Evolutionary conservation across 2,113 vertebrate species (phyloP), one percentile per base, ranked within the genome.

Genomic region (Panthera uncia): DNA sequence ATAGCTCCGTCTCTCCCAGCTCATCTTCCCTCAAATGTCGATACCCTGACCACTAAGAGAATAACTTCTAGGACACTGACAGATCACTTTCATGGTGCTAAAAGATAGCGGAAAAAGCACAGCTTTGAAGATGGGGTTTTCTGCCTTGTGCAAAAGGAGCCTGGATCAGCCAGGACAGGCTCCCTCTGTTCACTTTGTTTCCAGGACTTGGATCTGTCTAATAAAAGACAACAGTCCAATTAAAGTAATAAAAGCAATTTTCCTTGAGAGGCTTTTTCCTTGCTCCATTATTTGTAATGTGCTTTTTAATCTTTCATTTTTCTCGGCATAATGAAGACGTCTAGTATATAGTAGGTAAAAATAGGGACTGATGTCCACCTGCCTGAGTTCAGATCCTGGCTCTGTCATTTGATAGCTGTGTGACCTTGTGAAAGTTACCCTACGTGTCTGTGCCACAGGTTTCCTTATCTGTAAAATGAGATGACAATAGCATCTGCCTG

Each of bases 261-360:
- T 96, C 57, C 69, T 94, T n/a, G 18, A 96, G 83, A 96, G 83
- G 12, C 55, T 55, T 92, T 89, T 74, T 94, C 82, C 41, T 71
- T 66, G 33, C 95, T 91, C 38, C 21, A 19, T 96, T 89, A 89
- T 82, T 84, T 96, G 52, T 90, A 73, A 52, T 81, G 48, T 76
- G 57, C 61, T 71, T 96, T 95, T 88, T n/a, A 85, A 78, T 91
- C 21, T 84, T 76, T 48, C 19, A 13, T 71, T 85, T 48, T 84
- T 89, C 38, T 96, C n/a, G 48, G 18, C 36, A 29, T 76, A 80
- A 83, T 52, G 80, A 96, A 85, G 25, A 57, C 38, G 5, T 92
- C 69, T 66, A 21, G 33, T 63, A 10, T 69, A 29, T 33, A 79
- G 66, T 76, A 48, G 61, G 73, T 86, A 63, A 90, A 91, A 76